These are phyloP conservation scores for Microtus pennsylvanicus DNA, from an alignment of 2,113 vertebrate genomes.

Conservation along the genomic window DNA sequence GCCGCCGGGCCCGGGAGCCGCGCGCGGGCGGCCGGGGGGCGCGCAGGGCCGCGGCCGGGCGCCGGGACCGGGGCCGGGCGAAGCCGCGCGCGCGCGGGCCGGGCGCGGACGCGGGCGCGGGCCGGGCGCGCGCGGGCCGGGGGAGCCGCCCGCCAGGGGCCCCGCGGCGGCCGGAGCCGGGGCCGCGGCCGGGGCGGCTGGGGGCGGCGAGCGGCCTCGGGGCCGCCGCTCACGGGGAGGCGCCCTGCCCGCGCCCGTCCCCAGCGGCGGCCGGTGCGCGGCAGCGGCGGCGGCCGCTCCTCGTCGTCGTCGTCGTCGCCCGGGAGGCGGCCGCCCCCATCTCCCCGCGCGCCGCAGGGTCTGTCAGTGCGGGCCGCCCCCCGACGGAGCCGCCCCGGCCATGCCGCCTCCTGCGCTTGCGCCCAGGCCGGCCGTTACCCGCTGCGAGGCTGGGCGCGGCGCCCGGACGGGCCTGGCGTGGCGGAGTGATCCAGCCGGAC, in stretches of 20 bases:
- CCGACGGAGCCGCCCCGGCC: constrained; percentile 74
- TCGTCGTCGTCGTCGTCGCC: constrained; percentile 79
- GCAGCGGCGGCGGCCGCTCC: constrained; percentile 73
- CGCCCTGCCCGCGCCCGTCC: constrained; percentile 78
- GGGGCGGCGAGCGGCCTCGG: too few species aligned
- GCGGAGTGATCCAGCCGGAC: constrained; percentile 82
- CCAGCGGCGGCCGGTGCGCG: constrained; percentile 75
- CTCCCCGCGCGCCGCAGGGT: constrained; percentile 80
- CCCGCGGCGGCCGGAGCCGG: too few species aligned
- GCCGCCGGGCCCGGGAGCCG: neutral
- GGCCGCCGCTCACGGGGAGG: constrained; percentile 80
- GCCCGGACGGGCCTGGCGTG: constrained; percentile 68
- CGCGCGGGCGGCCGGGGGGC: too few species aligned
- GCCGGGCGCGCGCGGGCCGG: too few species aligned
- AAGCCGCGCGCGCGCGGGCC: too few species aligned
- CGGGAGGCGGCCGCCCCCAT: constrained; percentile 82
- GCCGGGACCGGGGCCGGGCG: too few species aligned
- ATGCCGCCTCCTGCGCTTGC: constrained; percentile 63
- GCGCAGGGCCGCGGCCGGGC: too few species aligned
- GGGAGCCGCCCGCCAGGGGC: too few species aligned
- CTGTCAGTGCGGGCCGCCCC: constrained; percentile 80
- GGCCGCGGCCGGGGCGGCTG: too few species aligned
- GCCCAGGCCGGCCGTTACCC: constrained; percentile 68
- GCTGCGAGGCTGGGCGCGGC: constrained; percentile 28
- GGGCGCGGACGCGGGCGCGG: too few species aligned